Evolutionary conservation across 2,797 vertebrate species (phyloP).

Genomic region (Rhinophrynus dorsalis): DNA sequence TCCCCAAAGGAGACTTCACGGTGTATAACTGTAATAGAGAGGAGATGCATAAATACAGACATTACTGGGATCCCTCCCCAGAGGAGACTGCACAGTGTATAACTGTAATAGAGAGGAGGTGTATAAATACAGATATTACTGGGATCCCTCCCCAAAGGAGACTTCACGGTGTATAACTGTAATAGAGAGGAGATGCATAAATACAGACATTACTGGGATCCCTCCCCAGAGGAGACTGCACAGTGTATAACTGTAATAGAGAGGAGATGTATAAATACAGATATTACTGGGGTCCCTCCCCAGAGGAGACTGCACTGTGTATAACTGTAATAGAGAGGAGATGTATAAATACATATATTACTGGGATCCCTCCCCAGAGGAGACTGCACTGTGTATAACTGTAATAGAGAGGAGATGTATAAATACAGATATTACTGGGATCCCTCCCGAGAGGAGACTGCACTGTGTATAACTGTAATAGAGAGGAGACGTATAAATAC

Average conservation of each 20-base stretch:
- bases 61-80: not conserved
- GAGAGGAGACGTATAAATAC: too few relatives aligned
- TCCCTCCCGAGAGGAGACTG: too few relatives aligned
- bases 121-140: constrained; percentile 5
- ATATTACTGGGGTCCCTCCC: not conserved
- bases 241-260: too few relatives aligned
- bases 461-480: too few relatives aligned
- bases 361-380: not conserved
- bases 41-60: constrained; percentile 1
- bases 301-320: not conserved
- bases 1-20: not conserved
- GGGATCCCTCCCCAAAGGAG: too few relatives aligned
- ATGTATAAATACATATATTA: constrained; percentile 7
- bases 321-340: constrained; percentile 10
- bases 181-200: too few relatives aligned
- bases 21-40: constrained; percentile 12
- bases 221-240: too few relatives aligned
- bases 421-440: constrained; percentile 5
- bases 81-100: not conserved
- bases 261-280: too few relatives aligned
- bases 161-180: too few relatives aligned
- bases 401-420: not conserved
- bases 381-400: not conserved
- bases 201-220: too few relatives aligned
- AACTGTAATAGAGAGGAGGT: constrained; percentile 4